phyloP scores from a whole-genome alignment of 2,888 invertebrate genomes.

The Malacosoma neustria region DNA sequence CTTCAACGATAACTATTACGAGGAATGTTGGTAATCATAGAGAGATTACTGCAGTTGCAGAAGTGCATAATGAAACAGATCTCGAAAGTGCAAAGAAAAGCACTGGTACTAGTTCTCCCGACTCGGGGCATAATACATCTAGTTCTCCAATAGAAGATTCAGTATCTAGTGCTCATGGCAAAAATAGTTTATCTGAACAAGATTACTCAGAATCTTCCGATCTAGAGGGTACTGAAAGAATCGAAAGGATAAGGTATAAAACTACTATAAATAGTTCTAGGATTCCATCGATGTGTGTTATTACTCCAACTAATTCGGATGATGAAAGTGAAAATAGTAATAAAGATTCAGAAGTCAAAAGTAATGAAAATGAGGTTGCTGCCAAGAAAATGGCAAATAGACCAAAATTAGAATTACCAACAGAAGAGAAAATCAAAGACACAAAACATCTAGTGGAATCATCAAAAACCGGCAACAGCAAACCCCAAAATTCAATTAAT shows the following conservation, averaged over 20 bases:
- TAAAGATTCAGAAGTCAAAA: slow-evolving; percentile 33
- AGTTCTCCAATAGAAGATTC: slow-evolving; percentile 86
- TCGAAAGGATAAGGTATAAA: slow-evolving; percentile 89
- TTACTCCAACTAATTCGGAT: slow-evolving; percentile 90
- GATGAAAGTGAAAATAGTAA: slow-evolving; percentile 80
- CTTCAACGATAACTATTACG: slow-evolving; percentile 54
- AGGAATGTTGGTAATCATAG: slow-evolving; percentile 52
- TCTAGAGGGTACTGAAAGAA: slow-evolving; percentile 89
- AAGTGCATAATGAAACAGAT: slow-evolving; percentile 67
- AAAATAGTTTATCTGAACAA: slow-evolving; percentile 82
- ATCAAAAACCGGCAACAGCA: slow-evolving; percentile 32
- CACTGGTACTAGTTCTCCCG: slow-evolving; percentile 83
- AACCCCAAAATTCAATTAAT: slow-evolving; percentile 38
- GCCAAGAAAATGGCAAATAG: slow-evolving; percentile 34
- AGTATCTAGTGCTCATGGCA: slow-evolving; percentile 81
- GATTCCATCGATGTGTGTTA: slow-evolving; percentile 94
- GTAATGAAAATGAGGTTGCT: slow-evolving; percentile 12
- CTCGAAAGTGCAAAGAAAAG: slow-evolving; percentile 67
- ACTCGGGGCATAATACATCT: slow-evolving; percentile 87
- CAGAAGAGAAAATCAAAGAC: slow-evolving; percentile 43
- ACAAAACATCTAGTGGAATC: slow-evolving; percentile 25
- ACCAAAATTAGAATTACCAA: slow-evolving; percentile 56
- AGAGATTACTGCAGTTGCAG: slow-evolving; percentile 76
- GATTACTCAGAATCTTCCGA: slow-evolving; percentile 92
- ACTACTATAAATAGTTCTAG: slow-evolving; percentile 90